These are phyloP conservation scores for Tenrec ecaudatus DNA, from an alignment of 2,113 vertebrate species.

Conservation along the genomic window DNA sequence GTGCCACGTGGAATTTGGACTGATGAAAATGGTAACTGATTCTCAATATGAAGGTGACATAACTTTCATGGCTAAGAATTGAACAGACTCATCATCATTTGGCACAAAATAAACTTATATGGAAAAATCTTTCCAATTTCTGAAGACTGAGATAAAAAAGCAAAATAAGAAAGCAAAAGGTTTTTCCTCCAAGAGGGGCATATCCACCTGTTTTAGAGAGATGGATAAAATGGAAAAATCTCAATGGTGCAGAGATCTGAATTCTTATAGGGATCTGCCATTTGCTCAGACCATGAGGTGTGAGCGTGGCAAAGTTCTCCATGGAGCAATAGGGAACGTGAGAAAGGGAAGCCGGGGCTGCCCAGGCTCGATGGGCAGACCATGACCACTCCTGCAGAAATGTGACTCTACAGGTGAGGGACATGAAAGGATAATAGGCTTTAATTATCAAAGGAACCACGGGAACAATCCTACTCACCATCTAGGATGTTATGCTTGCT, in stretches of 20 bases:
- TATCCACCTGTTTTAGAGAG: neutral
- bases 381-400: neutral
- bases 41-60: constrained; percentile 14
- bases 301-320: neutral
- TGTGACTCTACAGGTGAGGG: neutral
- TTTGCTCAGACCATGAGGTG: neutral
- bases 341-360: neutral
- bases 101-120: constrained; percentile 38
- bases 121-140: neutral
- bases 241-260: neutral
- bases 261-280: neutral
- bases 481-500: neutral
- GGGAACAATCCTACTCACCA: neutral
- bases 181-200: neutral
- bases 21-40: neutral
- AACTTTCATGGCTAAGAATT: constrained; percentile 27
- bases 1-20: neutral
- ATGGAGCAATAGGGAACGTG: neutral
- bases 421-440: constrained; percentile 12
- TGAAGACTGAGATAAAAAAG: neutral
- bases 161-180: constrained; percentile 12
- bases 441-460: neutral
- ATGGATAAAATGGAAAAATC: neutral
- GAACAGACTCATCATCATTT: constrained; percentile 33
- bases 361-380: neutral